Evolutionary conservation across 2,797 vertebrate genomes (phyloP), one percentile per base, ranked within the genome.

Genomic region (Bufotes viridis): DNA sequence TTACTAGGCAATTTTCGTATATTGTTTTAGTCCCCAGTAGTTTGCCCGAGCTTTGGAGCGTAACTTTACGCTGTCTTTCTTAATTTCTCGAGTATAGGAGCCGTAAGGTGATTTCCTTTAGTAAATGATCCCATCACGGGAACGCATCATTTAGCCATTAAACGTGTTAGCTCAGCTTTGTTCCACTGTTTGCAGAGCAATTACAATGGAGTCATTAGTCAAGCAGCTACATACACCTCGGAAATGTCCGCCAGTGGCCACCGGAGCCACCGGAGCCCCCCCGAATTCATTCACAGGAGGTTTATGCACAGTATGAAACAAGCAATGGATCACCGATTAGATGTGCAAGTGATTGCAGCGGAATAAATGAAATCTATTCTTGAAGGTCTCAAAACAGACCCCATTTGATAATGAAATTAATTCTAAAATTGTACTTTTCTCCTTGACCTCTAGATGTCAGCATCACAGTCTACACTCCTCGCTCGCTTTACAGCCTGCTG

Each of bases 201-300:
- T 87, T 87, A 87, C 69, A 60, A 69, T 61, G 12, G 42, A 81
- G 69, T 63, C 85, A 87, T 87, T 87, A 87, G 85, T 81, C 85
- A 87, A 63, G 26, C 65, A 81, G 82, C 20, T 75, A 51, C 18
- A 84, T 26, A 17, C 24, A 84, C 70, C 75, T 55, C 24, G 1
- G 42, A 84, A 84, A 26, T 75, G 70, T 11, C 82, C 42, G 53
- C 69, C 53, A 9, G 53, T 60, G 14, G 67, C 82, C 82, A 76
- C 51, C n/a, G n/a, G n/a, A n/a, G n/a, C n/a, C n/a, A n/a, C n/a
- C 24, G 63, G 29, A 61, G 82, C 58, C 81, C 7, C 0, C 7
- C 3, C 82, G 22, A n/a, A 60, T 22, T 74, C 74, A 84, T 84
- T 34, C 24, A 60, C 29, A 82, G 63, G 53, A 72, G 10, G 67